Conservation (phyloP, 2,113 vertebrate species). For the Pachypanchax playfairii region DNA sequence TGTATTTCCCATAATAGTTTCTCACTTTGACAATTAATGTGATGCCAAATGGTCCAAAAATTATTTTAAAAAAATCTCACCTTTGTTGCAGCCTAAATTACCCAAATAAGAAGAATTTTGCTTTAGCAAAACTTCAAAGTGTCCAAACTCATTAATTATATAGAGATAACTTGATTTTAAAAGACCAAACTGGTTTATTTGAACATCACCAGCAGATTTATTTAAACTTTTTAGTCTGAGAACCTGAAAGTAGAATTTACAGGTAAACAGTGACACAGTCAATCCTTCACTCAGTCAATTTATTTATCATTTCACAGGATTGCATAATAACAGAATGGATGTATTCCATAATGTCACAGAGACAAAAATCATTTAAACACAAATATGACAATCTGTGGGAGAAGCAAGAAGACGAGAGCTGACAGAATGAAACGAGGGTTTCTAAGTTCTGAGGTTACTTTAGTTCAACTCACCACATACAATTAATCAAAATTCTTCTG, state of each 20-base stretch:
- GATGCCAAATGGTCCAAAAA: background rate
- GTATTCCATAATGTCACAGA: background rate
- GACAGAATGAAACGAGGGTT: background rate
- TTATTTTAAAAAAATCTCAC: conserved; percentile 7
- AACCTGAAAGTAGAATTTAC: conserved; percentile 48
- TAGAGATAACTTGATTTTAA: conserved; percentile 10
- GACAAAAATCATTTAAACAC: background rate
- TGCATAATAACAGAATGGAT: conserved; percentile 3
- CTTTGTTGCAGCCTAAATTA: background rate
- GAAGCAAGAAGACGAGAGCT: background rate
- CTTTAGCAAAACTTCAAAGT: conserved; percentile 1
- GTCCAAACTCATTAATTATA: conserved; percentile 1
- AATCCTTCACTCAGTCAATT: conserved; percentile 16
- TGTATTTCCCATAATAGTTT: conserved; percentile 5
- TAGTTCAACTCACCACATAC: background rate
- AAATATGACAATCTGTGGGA: background rate
- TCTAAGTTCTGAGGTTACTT: background rate
- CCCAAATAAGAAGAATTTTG: conserved; percentile 2
- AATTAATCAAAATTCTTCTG: background rate
- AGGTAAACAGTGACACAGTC: conserved; percentile 38
- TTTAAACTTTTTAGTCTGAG: conserved; percentile 23
- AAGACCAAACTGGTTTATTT: conserved; percentile 26
- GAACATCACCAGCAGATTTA: conserved; percentile 36
- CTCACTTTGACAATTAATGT: background rate
- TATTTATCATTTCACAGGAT: conserved; percentile 2